Conservation (phyloP, 2,888 invertebrate species). For the Acleris emargana region DNA sequence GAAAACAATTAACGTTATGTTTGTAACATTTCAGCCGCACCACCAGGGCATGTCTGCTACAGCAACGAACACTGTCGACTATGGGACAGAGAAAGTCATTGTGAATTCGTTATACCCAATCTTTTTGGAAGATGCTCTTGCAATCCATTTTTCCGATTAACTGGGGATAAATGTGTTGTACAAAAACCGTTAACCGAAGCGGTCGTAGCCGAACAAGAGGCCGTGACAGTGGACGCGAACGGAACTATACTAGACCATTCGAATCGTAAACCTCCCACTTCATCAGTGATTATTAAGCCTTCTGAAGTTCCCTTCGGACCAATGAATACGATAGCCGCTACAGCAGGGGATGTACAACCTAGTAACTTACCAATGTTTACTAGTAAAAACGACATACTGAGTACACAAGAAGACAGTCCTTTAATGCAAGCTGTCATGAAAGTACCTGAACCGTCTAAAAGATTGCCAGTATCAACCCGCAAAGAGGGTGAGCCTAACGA, state of each 20-base stretch:
- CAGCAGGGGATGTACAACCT: slow-evolving; percentile 59
- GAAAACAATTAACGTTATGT: neutral
- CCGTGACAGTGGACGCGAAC: slow-evolving; percentile 49
- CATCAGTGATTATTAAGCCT: slow-evolving; percentile 49
- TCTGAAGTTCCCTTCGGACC: slow-evolving; percentile 54
- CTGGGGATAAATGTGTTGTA: slow-evolving; percentile 85
- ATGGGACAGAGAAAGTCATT: slow-evolving; percentile 92
- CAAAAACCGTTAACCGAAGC: slow-evolving; percentile 65
- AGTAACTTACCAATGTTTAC: slow-evolving; percentile 67
- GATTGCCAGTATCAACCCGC: slow-evolving; percentile 62
- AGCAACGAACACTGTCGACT: slow-evolving; percentile 94
- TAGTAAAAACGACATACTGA: slow-evolving; percentile 69
- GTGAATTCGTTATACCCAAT: slow-evolving; percentile 94
- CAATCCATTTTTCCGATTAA: slow-evolving; percentile 86
- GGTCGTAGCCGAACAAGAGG: slow-evolving; percentile 69
- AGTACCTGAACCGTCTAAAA: slow-evolving; percentile 69
- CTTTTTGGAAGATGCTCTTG: slow-evolving; percentile 95
- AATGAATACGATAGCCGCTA: slow-evolving; percentile 49
- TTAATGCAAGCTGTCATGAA: slow-evolving; percentile 74
- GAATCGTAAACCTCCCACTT: slow-evolving; percentile 52
- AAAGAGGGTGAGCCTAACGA: slow-evolving; percentile 74
- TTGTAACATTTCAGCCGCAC: slow-evolving; percentile 86
- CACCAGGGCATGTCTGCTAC: slow-evolving; percentile 94
- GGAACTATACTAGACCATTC: slow-evolving; percentile 47
- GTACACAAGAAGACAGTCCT: slow-evolving; percentile 72